A percentile compares a stretch with the other conserved stretches of the same genome.
These are phyloP conservation scores for Manacus vitellinus DNA, from an alignment of 2,113 vertebrate species.

Conservation along the genomic window DNA sequence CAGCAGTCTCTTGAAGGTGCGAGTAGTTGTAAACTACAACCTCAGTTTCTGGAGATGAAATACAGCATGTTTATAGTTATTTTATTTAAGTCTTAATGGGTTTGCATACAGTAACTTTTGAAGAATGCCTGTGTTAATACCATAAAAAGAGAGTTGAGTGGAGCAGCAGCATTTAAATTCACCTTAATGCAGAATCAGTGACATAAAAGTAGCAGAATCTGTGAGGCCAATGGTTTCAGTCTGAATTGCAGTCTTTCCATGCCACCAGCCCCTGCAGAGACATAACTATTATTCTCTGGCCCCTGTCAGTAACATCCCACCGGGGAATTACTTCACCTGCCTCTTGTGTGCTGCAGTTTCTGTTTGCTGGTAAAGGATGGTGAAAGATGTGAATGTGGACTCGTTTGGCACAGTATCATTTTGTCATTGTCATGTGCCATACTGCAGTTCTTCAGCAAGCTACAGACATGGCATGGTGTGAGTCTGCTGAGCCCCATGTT, in stretches of 20 bases:
- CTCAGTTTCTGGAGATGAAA: background rate
- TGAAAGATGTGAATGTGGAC: accelerated
- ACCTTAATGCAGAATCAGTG: background rate
- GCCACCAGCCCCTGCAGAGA: background rate
- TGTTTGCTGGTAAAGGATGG: background rate
- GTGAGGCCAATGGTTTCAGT: background rate
- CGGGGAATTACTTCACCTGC: background rate
- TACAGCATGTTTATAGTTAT: background rate
- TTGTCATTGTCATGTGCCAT: accelerated
- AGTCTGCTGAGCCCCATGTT: background rate
- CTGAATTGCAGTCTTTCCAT: background rate
- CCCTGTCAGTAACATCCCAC: background rate
- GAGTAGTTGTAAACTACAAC: background rate
- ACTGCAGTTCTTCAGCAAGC: background rate
- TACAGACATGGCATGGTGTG: accelerated
- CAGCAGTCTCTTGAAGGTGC: background rate
- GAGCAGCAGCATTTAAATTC: background rate
- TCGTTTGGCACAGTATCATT: background rate
- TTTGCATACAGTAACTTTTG: background rate
- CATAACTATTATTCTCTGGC: background rate
- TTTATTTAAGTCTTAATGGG: background rate
- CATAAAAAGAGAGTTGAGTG: background rate
- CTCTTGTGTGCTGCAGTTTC: accelerated
- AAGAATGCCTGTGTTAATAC: background rate
- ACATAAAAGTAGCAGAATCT: background rate